Conservation (phyloP, 2,113 vertebrate species). For the Paedocypris sp. region DNA sequence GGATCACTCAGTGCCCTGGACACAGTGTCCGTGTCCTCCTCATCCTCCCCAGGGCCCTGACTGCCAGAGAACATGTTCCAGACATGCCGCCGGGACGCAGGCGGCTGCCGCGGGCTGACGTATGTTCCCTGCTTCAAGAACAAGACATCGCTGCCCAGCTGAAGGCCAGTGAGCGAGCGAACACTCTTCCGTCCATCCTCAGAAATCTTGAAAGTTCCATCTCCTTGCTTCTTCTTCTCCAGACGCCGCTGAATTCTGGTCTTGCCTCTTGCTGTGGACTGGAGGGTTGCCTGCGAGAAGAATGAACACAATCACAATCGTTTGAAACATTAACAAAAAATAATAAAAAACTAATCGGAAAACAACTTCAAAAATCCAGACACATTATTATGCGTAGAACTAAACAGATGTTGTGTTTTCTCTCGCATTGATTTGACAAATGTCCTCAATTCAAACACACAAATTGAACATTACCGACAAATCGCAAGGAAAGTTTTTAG, state of each 20-base stretch:
- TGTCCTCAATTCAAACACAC: no score
- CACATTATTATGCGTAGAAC: no score
- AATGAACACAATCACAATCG: neutral
- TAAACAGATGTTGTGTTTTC: no score
- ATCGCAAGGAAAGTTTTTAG: neutral
- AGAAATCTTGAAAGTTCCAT: slow-evolving; percentile 87
- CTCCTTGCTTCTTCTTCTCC: slow-evolving; percentile 77
- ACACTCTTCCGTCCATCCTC: slow-evolving; percentile 91
- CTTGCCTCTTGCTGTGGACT: slow-evolving; percentile 81
- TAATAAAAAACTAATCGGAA: no score
- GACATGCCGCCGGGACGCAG: slow-evolving; percentile 68
- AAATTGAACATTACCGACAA: no score
- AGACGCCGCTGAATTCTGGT: slow-evolving; percentile 87
- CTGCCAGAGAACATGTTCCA: slow-evolving; percentile 84
- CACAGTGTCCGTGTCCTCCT: slow-evolving; percentile 60
- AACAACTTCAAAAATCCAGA: no score
- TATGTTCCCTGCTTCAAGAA: slow-evolving; percentile 86
- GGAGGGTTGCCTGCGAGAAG: slow-evolving; percentile 68
- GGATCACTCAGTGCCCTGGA: slow-evolving; percentile 89
- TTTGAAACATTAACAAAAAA: no score
- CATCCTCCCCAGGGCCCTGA: slow-evolving; percentile 37
- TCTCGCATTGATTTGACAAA: no score
- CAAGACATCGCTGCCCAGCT: slow-evolving; percentile 90
- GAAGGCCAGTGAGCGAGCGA: slow-evolving; percentile 86
- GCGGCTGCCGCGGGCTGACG: slow-evolving; percentile 57